Evolutionary conservation across 2,113 vertebrate genomes (phyloP), one percentile per base, ranked within the genome.

Genomic region (Elephantulus edwardii): DNA sequence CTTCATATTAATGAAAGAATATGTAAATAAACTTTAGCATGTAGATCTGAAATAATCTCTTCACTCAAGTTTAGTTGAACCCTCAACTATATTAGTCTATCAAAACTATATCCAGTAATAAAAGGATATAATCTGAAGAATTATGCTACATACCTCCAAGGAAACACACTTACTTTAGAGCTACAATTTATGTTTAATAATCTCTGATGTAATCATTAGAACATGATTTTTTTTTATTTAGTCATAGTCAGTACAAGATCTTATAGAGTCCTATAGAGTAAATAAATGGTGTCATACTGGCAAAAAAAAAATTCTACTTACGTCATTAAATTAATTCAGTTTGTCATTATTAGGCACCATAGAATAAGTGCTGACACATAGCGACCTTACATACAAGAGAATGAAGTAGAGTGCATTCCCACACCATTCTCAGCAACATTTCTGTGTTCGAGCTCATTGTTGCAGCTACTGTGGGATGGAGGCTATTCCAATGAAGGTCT

Each of bases 1-100:
- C 46, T 66, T 78, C 11, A 40, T 44, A 30, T 70, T 83, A 64
- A 80, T 5, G 14, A 66, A 83, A 89, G 30, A 58, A 72, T 24
- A 83, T 56, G 9, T 1, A 12, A 79, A 90, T 85, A 83, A 89
- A 5, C n/a, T 89, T 95, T 60, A 77, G 5, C 78, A 66, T 79
- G 62, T 3, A 86, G 66, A 72, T 83, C 54, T 86, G 16, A 83
- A 86, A 58, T 5, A 82, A 56, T 52, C 24, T 60, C 30, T 75
- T 92, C 60, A 72, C 20, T 93, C 22, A 70, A 72, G 40, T 7
- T 64, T 88, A 77, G 38, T 74, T 7, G 81, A 89, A 86, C 11
- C 19, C 26, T 82, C 81, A 56, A 83, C 64, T 75, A 7, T 54
- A 64, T 78, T 58, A 44, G 4, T 17, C 3, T 20, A 60, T 22